Conservation (phyloP, 2,113 vertebrate species). For the Corythoichthys haematopterus region DNA sequence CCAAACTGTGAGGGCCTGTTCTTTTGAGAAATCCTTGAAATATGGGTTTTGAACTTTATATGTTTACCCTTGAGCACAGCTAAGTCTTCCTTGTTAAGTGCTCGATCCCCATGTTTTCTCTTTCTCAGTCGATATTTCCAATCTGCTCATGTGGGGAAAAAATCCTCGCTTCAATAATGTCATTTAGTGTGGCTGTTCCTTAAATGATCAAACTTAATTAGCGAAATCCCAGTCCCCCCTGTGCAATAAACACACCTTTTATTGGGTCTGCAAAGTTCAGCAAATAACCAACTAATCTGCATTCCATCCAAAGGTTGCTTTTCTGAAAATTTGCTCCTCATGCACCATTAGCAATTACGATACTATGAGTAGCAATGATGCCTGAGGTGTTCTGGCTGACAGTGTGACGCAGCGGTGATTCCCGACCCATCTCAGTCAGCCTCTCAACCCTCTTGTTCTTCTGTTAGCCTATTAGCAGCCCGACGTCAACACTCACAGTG, state of each 20-base stretch:
- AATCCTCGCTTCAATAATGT: slow-evolving; percentile 24
- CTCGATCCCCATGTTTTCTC: slow-evolving; percentile 12
- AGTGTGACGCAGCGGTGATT: slow-evolving; percentile 13
- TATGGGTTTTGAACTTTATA: not conserved
- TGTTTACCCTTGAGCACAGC: not conserved
- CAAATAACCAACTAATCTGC: slow-evolving; percentile 18
- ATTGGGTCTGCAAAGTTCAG: slow-evolving; percentile 36
- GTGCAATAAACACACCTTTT: slow-evolving; percentile 39
- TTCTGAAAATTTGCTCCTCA: not conserved
- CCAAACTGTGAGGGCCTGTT: no score
- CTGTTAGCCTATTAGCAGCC: slow-evolving; percentile 45
- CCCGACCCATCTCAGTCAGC: slow-evolving; percentile 6
- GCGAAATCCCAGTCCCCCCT: slow-evolving; percentile 45
- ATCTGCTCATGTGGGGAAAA: slow-evolving; percentile 30
- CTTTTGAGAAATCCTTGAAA: no score
- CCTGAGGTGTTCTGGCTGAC: slow-evolving; percentile 14
- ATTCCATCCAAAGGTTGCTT: slow-evolving; percentile 5
- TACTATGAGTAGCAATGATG: slow-evolving; percentile 7
- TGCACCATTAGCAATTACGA: slow-evolving; percentile 19
- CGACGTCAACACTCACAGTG: slow-evolving; percentile 13
- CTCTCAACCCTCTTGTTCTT: slow-evolving; percentile 2
- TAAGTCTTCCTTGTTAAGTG: slow-evolving; percentile 3
- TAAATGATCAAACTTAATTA: slow-evolving; percentile 35
- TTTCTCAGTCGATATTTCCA: slow-evolving; percentile 41
- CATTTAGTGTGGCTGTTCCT: slow-evolving; percentile 32